Base-by-base conservation (phyloP, 1,140 invertebrate species). In the Neelides sp. region DNA sequence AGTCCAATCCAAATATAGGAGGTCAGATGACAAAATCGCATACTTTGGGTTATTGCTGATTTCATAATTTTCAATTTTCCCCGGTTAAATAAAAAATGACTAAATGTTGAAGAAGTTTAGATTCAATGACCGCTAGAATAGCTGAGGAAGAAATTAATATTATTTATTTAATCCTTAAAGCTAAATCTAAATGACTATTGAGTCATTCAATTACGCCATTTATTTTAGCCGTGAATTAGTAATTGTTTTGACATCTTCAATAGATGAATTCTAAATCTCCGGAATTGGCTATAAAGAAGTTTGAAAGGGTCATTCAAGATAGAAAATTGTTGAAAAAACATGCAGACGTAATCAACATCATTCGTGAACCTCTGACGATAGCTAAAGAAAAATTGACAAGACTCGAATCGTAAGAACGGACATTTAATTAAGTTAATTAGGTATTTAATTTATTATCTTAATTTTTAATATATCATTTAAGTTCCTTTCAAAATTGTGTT, bases 361-460 rank as follows among this genome's bases (percentile, higher is more conserved):
- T 47, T 17, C 24, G 26, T 3, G 55, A 48, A 2, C 35, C 47
- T n/a, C 19, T 57, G 20, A 17, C 13, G 20, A 41, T 50, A 22
- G 47, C 36, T 12, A 45, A 43, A 27, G 51, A 54, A n/a, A 53
- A 57, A 32, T 20, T 49, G 22, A 19, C 23, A 7, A 30, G 49
- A 22, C 34, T 52, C 17, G 35, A 57, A 15, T 40, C 46, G 55
- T 53, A 50, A 49, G 50, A n/a, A n/a, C n/a, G n/a, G n/a, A n/a
- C n/a, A n/a, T n/a, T n/a, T n/a, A n/a, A n/a, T 44, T 24, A 7
- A 50, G 19, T 40, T 28, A n/a, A 41, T 17, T 32, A 8, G 7
- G 4, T 24, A 30, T 41, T 17, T 4, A 13, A 13, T 40, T 12
- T 48, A 36, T 26, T 13, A 24, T 15, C 22, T 27, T n/a, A 15